phyloP scores from a whole-genome alignment of 2,888 invertebrate species.

The Mythimna vitellina region DNA sequence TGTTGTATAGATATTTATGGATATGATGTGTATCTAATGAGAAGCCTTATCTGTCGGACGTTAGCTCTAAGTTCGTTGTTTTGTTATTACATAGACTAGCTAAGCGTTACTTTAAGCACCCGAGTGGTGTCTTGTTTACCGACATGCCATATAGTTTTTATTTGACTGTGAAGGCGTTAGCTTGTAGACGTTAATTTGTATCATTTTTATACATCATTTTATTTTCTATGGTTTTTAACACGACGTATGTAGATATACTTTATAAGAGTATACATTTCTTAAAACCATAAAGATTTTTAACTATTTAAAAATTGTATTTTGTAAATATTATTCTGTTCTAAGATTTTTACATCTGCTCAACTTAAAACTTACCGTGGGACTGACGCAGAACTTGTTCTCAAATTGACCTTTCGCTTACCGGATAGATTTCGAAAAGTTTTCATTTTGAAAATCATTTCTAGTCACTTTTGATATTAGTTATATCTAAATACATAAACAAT shows the following conservation, averaged over 20 bases:
- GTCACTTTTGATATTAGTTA: constrained; percentile 74
- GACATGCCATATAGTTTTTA: constrained; percentile 76
- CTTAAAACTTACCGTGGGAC: constrained; percentile 86
- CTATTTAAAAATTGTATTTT: constrained; percentile 83
- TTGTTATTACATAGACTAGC: constrained; percentile 81
- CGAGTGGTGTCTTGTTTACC: constrained; percentile 74
- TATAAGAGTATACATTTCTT: constrained; percentile 84
- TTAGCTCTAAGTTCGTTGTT: constrained; percentile 84
- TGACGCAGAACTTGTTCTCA: constrained; percentile 67
- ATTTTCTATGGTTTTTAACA: constrained; percentile 78
- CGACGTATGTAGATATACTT: constrained; percentile 81
- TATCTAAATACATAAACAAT: constrained; percentile 54
- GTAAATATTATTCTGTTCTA: constrained; percentile 89
- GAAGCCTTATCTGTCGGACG: constrained; percentile 84
- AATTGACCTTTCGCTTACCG: constrained; percentile 38
- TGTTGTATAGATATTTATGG: constrained; percentile 86
- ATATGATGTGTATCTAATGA: constrained; percentile 78
- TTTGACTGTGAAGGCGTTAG: constrained; percentile 69
- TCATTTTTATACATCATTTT: constrained; percentile 74
- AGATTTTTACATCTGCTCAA: constrained; percentile 89
- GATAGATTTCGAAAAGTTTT: constrained; percentile 39
- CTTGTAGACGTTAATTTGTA: constrained; percentile 69
- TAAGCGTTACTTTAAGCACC: constrained; percentile 74
- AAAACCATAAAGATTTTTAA: constrained; percentile 80
- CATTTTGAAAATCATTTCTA: constrained; percentile 68